phyloP scores from a whole-genome alignment of 2,888 invertebrate species.

The Euproctis similis region DNA sequence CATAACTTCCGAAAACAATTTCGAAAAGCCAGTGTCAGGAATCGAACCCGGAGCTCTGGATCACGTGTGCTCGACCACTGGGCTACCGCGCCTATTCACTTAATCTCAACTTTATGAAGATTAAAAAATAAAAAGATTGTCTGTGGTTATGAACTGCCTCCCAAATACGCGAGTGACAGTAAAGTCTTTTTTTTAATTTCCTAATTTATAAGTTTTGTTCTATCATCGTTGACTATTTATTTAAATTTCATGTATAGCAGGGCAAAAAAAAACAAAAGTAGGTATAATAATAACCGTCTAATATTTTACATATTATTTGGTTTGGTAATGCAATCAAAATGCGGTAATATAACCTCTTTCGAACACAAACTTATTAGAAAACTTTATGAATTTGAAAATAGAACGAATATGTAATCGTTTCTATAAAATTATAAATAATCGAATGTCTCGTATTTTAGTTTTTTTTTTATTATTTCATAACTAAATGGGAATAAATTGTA shows the following conservation, averaged over 20 bases:
- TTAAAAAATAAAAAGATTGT: not conserved
- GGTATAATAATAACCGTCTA: no score
- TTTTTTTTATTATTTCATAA: slow-evolving; percentile 49
- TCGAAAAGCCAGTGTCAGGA: no score
- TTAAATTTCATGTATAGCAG: no score
- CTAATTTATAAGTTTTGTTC: slow-evolving; percentile 2
- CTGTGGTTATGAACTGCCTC: not conserved
- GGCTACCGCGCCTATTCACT: no score
- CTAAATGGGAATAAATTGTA: slow-evolving; percentile 51
- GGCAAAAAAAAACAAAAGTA: no score
- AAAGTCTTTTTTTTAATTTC: not conserved
- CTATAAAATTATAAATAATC: slow-evolving; percentile 44
- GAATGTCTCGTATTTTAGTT: slow-evolving; percentile 40
- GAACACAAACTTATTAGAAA: slow-evolving; percentile 40
- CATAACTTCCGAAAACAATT: no score
- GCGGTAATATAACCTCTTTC: slow-evolving; percentile 52
- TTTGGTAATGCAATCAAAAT: slow-evolving; percentile 35
- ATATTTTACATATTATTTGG: slow-evolving; percentile 27
- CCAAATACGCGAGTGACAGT: slow-evolving; percentile 1
- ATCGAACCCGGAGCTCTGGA: no score
- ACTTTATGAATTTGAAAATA: slow-evolving; percentile 33
- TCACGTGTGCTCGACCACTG: no score
- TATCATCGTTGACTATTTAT: no score
- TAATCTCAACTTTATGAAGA: no score
- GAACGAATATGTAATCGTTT: slow-evolving; percentile 45